Evolutionary conservation across 2,113 vertebrate species (phyloP), one percentile per base, ranked within the genome.

Genomic region (Eulemur macaco): DNA sequence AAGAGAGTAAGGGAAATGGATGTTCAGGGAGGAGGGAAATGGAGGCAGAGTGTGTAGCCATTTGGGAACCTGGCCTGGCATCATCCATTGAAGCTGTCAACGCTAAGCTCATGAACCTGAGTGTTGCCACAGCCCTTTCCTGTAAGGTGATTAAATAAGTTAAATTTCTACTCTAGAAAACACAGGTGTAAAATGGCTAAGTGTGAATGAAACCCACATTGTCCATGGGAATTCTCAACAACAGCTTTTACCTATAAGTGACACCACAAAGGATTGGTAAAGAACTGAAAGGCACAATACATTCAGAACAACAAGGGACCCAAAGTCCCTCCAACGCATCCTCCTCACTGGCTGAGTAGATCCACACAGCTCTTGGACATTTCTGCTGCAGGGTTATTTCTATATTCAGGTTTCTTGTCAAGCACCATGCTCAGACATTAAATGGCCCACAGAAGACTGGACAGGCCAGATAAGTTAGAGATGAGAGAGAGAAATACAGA

Each of bases 101-200:
- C 0, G 5, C 42, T 54, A 60, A 86, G 9, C 6, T 64, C 27
- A 13, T 27, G 69, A 37, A n/a, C 39, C 86, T 63, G 17, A 63
- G 20, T 37, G 6, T 0, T 14, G 25, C 25, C 20, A 7, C 14
- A 10, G 15, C 20, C 21, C 6, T 89, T 76, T 86, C 31, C 18
- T 47, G 3, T 25, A 63, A 83, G 25, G 12, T 8, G 64, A 71
- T 66, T 39, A 66, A 20, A 29, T 60, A 78, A 52, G 81, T 69
- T 82, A 80, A 18, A 89, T 84, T 77, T 91, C 31, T 37, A 91
- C 15, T 56, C 42, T 39, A 90, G 87, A 87, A 86, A 94, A 87
- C 3, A 58, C 5, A 76, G 29, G 54, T 63, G 21, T 13, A 54
- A 96, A 97, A 14, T 63, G 34, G 27, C 39, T 83, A 68, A 78